phyloP scores from a whole-genome alignment of 2,888 invertebrate genomes.

The Uropetala carovei region DNA sequence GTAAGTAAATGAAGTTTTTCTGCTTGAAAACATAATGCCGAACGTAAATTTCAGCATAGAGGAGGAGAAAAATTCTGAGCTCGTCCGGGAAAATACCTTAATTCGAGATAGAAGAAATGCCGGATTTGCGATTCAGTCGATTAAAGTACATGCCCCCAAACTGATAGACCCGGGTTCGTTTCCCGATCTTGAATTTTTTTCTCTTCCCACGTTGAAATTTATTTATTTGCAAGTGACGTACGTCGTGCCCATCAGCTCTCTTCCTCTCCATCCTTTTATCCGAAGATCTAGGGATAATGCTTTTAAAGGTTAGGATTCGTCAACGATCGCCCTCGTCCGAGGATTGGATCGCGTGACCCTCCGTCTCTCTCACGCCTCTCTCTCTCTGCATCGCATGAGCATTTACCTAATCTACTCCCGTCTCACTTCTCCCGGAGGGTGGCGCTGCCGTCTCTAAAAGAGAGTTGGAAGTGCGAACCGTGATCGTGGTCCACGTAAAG shows the following conservation, averaged over 20 bases:
- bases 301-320: neutral
- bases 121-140: too few relatives aligned
- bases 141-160: too few relatives aligned
- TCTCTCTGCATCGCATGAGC: neutral
- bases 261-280: neutral
- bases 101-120: too few relatives aligned
- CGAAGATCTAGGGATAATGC: neutral
- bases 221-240: neutral
- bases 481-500: conserved; percentile 13
- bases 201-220: too few relatives aligned
- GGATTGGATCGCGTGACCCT: neutral
- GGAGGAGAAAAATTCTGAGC: too few relatives aligned
- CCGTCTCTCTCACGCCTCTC: neutral
- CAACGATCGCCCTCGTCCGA: neutral
- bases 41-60: too few relatives aligned
- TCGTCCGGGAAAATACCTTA: too few relatives aligned
- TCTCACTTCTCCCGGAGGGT: neutral
- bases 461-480: neutral
- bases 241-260: neutral
- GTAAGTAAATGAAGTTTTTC: too few relatives aligned
- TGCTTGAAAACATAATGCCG: too few relatives aligned
- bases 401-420: neutral
- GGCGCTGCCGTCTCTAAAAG: neutral
- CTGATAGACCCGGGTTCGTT: too few relatives aligned
- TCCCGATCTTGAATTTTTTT: too few relatives aligned